These are phyloP conservation scores for Drosophila mauritiana DNA, from an alignment of 1,140 invertebrate species.

Conservation along the genomic window DNA sequence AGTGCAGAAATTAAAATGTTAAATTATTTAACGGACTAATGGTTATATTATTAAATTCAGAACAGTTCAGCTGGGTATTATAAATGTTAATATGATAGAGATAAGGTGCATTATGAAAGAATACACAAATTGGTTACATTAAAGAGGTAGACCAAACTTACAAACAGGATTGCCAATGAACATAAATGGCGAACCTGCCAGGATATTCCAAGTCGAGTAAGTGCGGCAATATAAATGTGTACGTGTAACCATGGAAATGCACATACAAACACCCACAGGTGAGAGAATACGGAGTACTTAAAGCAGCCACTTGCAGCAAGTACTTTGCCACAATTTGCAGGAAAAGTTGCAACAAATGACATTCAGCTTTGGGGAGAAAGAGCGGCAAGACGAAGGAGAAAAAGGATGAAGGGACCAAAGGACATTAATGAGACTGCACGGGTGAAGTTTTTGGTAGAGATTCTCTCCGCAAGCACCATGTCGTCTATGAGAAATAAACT, in stretches of 20 bases:
- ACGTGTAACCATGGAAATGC: constrained; percentile 22
- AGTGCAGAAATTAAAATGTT: too few relatives aligned
- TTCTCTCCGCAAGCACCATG: constrained; percentile 20
- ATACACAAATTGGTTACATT: too few relatives aligned
- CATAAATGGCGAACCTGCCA: background rate
- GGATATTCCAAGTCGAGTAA: constrained; percentile 3
- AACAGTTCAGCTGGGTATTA: too few relatives aligned
- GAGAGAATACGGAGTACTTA: constrained; percentile 23
- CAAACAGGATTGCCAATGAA: constrained; percentile 21
- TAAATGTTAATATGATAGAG: too few relatives aligned
- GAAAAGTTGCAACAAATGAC: constrained; percentile 38
- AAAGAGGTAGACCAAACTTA: background rate
- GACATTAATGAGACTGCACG: constrained; percentile 53
- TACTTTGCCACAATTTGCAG: constrained; percentile 45
- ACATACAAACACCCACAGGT: constrained; percentile 5
- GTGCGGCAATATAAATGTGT: background rate
- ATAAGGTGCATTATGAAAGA: too few relatives aligned
- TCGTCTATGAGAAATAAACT: constrained; percentile 26
- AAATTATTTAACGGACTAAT: too few relatives aligned
- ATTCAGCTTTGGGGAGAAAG: background rate
- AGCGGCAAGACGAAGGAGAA: background rate
- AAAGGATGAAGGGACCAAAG: background rate
- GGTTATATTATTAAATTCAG: too few relatives aligned
- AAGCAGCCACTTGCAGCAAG: constrained; percentile 44
- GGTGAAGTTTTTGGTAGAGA: constrained; percentile 40